These are phyloP conservation scores for Daubentonia madagascariensis DNA, from an alignment of 2,113 vertebrate species.

Conservation along the genomic window DNA sequence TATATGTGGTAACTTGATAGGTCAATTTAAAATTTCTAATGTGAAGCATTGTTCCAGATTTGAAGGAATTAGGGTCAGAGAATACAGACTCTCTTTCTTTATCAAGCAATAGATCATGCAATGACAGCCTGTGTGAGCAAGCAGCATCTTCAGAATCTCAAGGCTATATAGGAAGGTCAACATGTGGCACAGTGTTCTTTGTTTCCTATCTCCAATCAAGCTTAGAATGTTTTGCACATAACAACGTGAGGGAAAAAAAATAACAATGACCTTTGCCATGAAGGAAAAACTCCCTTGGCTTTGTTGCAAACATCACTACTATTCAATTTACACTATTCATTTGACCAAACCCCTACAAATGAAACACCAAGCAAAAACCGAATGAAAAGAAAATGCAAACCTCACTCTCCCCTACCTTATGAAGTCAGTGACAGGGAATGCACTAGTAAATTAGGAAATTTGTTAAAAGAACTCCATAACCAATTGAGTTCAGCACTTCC, in stretches of 20 bases:
- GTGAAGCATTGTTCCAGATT: conserved; percentile 41
- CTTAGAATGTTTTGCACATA: background rate
- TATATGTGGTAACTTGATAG: conserved; percentile 43
- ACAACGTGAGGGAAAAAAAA: background rate
- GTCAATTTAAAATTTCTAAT: conserved; percentile 72
- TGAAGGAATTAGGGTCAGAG: conserved; percentile 63
- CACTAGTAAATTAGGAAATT: background rate
- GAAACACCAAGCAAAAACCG: background rate
- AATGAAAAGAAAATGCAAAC: background rate
- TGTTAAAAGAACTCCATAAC: background rate
- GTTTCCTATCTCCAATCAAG: background rate
- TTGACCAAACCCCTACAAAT: background rate
- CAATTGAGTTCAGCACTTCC: background rate
- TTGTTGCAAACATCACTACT: background rate
- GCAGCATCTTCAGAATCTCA: conserved; percentile 56
- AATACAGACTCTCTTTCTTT: conserved; percentile 54
- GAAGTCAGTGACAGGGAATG: background rate
- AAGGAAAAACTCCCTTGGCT: background rate
- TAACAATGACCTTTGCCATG: conserved; percentile 11
- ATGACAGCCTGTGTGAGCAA: conserved; percentile 42
- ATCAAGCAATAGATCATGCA: conserved; percentile 64
- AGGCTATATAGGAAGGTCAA: conserved; percentile 57
- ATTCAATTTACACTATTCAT: background rate
- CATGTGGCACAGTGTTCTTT: background rate
- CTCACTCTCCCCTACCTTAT: background rate